Evolutionary conservation across 1,140 invertebrate genomes (phyloP), one percentile per base, ranked within the genome.

Genomic region (Hypothenemus hampei): DNA sequence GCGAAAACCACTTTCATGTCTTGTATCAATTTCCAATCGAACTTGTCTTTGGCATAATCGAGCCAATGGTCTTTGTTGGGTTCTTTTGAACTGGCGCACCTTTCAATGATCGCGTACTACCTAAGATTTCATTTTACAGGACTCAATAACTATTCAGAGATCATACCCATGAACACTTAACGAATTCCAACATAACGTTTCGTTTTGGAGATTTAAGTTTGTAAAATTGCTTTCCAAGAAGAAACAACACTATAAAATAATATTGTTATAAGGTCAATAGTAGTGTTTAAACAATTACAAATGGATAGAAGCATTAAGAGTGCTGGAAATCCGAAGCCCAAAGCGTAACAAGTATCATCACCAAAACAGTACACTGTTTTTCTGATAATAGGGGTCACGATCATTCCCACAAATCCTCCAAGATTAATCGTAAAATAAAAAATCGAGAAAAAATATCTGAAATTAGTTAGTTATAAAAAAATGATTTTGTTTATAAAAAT

Each of bases 351-450:
- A 10, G 78, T 78, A 55, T 86, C 82, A 33, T 81, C 77, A 0
- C 80, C 83, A 63, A 87, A 85, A 70, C 87, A 91, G 50, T 80
- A 75, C 1, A 87, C 73, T 62, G 82, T 79, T 60, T 81, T 77
- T 46, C 79, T 72, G n/a, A 91, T 71, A 16, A 86, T 76, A 0
- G 89, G 89, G 1, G 85, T 87, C 0, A 89, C 55, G 23, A 88
- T 74, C 62, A 85, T 88, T 0, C 86, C 87, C 44, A 88, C 70
- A 52, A 88, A 78, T 23, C 83, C 84, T 15, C 87, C 88, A 23
- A 85, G 68, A 67, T 91, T 91, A 59, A 90, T 88, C n/a, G 79
- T 80, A 64, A 87, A 85, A 66, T 89, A 90, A 71, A 89, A 89
- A 8, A 85, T 76, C 0, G 86, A 88, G 69, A 90, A 91, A 23